phyloP scores from a whole-genome alignment of 1,140 invertebrate species.

The Micrasema minimum region DNA sequence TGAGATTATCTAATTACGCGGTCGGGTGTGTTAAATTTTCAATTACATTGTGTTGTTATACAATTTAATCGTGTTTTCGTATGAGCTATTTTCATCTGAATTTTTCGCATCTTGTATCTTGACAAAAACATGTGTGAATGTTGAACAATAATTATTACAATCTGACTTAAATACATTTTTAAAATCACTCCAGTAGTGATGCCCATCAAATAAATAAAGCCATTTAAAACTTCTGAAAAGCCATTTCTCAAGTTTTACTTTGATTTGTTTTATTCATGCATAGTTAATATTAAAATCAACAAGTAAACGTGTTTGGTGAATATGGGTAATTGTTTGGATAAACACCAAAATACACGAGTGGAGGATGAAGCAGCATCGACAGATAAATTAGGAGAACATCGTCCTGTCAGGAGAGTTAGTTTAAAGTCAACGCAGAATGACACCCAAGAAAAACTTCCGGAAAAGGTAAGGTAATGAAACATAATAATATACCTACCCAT shows the following conservation, averaged over 20 bases:
- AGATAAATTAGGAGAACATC: background rate
- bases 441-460: background rate
- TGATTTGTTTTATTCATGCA: no score
- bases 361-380: background rate
- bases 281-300: no score
- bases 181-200: no score
- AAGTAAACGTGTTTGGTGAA: no score
- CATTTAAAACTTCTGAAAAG: no score
- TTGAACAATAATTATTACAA: background rate
- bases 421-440: background rate
- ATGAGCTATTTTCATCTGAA: no score
- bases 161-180: background rate
- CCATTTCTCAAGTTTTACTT: no score
- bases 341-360: background rate
- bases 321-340: slow-evolving; percentile 26
- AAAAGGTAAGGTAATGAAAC: slow-evolving; percentile 7
- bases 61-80: background rate
- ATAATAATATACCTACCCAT: no score
- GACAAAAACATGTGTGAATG: background rate
- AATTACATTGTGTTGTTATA: no score
- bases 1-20: slow-evolving; percentile 3
- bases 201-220: no score
- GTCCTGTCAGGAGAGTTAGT: background rate
- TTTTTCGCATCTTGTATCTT: background rate
- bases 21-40: slow-evolving; percentile 1